phyloP scores from a whole-genome alignment of 2,797 vertebrate genomes.

The Pangasius krempfi region DNA sequence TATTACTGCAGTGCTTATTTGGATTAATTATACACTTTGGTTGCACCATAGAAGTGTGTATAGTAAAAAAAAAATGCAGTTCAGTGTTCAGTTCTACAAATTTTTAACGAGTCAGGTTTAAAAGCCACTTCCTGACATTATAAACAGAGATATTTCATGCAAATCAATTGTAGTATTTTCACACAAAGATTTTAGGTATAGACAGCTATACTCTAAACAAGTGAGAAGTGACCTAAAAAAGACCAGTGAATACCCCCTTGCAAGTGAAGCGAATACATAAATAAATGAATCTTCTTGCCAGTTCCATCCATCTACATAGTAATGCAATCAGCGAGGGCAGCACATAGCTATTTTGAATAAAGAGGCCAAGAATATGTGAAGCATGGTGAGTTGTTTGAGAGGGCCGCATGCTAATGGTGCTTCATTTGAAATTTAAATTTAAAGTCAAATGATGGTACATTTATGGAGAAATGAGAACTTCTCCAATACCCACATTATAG shows the following conservation, averaged over 20 bases:
- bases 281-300: slow-evolving; percentile 42
- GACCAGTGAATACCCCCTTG: not conserved
- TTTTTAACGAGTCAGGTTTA: not conserved
- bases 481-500: slow-evolving; percentile 26
- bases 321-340: slow-evolving; percentile 58
- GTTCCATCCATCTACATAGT: slow-evolving; percentile 57
- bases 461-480: slow-evolving; percentile 39
- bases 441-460: slow-evolving; percentile 47
- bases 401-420: slow-evolving; percentile 48
- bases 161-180: not conserved
- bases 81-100: not conserved
- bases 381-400: slow-evolving; percentile 41
- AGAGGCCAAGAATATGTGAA: slow-evolving; percentile 46
- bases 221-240: not conserved
- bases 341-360: slow-evolving; percentile 51
- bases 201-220: not conserved
- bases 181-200: not conserved
- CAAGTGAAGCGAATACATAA: slow-evolving; percentile 18
- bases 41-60: not conserved
- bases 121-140: not conserved
- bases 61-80: not conserved
- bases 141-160: not conserved
- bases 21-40: not conserved
- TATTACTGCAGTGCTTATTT: not conserved
- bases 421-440: slow-evolving; percentile 59